A percentile compares a stretch with the other conserved stretches of the same genome.
Evolutionary conservation across 1,140 invertebrate genomes (phyloP).

Genomic region (Phocides pigmalion): DNA sequence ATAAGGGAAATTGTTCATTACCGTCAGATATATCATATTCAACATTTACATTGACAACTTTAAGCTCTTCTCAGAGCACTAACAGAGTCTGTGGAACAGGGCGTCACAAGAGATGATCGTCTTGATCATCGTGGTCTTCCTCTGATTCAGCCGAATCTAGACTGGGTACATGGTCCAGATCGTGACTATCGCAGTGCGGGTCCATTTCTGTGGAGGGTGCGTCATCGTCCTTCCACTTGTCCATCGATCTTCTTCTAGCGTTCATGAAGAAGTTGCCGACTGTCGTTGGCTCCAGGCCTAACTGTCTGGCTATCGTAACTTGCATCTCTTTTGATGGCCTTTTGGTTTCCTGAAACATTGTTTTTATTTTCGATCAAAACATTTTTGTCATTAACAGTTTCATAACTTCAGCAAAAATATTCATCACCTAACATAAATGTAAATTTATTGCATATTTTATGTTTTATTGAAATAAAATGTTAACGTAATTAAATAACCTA

Average conservation of each 20-base stretch:
- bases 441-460: too few relatives aligned
- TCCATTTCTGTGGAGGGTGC: constrained; percentile 72
- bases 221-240: constrained; percentile 98
- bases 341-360: constrained; percentile 95
- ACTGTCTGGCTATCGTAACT: constrained; percentile 98
- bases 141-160: constrained; percentile 75
- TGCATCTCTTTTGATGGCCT: constrained; percentile 99
- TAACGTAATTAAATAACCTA: too few relatives aligned
- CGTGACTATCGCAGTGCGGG: constrained; percentile 65
- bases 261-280: constrained; percentile 99
- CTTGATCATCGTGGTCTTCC: constrained; percentile 75
- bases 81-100: constrained; percentile 65
- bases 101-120: constrained; percentile 80
- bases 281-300: constrained; percentile 98
- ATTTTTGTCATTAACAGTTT: constrained; percentile 11
- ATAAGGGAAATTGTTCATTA: constrained; percentile 1
- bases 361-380: constrained; percentile 5
- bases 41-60: constrained; percentile 49
- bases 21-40: constrained; percentile 26
- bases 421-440: too few relatives aligned
- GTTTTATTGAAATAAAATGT: too few relatives aligned
- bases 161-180: constrained; percentile 72
- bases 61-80: constrained; percentile 68
- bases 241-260: constrained; percentile 97
- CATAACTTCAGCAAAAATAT: too few relatives aligned